These are phyloP conservation scores for Cossypha caffra DNA, from an alignment of 2,797 vertebrate species.

Conservation along the genomic window DNA sequence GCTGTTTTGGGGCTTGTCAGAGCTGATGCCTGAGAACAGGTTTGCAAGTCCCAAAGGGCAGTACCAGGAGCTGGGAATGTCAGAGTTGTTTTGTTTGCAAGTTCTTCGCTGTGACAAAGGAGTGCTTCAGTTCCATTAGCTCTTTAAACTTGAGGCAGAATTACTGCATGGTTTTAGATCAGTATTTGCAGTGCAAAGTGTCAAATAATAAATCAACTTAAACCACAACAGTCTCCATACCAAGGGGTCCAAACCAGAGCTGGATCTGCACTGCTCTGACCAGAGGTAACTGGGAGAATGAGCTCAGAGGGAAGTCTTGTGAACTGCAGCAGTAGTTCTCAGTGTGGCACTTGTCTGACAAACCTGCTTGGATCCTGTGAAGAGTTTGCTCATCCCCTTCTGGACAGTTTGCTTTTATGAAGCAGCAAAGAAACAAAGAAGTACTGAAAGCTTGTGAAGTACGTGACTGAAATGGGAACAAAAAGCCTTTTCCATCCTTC, in stretches of 20 bases:
- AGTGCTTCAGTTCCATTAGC: neutral
- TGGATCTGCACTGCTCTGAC: neutral
- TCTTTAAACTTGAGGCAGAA: neutral
- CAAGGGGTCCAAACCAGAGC: neutral
- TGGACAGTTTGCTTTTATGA: neutral
- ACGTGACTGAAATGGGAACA: neutral
- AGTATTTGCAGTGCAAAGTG: neutral
- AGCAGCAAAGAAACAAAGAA: neutral
- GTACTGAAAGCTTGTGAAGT: neutral
- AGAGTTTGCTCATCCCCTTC: neutral
- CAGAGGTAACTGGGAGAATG: neutral
- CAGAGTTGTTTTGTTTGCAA: neutral
- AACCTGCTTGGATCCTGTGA: neutral
- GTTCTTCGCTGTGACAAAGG: neutral
- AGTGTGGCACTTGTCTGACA: neutral
- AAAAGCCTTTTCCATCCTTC: neutral
- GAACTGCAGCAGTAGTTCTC: neutral
- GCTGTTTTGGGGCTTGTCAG: neutral
- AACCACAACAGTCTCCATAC: fast-evolving
- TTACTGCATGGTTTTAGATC: neutral
- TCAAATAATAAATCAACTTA: neutral
- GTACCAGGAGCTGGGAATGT: neutral
- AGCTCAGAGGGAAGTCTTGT: neutral
- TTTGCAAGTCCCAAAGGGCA: neutral
- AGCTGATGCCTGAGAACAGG: neutral